Evolutionary conservation across 2,797 vertebrate genomes (phyloP).

Genomic region (Megaceryle alcyon): DNA sequence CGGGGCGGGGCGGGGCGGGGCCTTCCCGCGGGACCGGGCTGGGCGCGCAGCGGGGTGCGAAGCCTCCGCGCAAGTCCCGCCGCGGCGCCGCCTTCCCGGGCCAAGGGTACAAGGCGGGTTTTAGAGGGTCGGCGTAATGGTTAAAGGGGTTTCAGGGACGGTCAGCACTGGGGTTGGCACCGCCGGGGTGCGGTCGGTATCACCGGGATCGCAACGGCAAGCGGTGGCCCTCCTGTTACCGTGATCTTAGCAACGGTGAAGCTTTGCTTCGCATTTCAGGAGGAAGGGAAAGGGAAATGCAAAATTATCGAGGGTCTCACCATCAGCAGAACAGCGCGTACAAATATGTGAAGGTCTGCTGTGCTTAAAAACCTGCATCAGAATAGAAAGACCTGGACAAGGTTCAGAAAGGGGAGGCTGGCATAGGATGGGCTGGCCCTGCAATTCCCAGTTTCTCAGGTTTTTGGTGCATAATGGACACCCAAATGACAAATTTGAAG

Average conservation of each 20-base stretch:
- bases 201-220: not conserved
- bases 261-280: fast-evolving
- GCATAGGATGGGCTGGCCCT: not conserved
- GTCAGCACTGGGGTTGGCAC: not conserved
- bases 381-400: fast-evolving
- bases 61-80: not conserved
- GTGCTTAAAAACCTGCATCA: not conserved
- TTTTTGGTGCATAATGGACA: not conserved
- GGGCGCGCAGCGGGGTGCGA: not conserved
- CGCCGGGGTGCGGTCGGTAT: not conserved
- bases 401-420: fast-evolving
- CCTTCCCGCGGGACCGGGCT: not conserved
- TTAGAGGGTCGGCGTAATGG: not conserved
- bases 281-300: not conserved
- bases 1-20: not conserved
- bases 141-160: fast-evolving
- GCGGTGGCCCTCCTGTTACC: fast-evolving
- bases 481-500: not conserved
- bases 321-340: fast-evolving
- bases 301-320: not conserved
- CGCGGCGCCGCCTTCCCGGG: not conserved
- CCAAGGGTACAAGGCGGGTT: not conserved
- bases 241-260: not conserved
- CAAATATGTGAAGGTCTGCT: fast-evolving
- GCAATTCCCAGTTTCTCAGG: fast-evolving